Evolutionary conservation across 2,797 vertebrate genomes (phyloP).

Genomic region (Melanotaenia nigrans): DNA sequence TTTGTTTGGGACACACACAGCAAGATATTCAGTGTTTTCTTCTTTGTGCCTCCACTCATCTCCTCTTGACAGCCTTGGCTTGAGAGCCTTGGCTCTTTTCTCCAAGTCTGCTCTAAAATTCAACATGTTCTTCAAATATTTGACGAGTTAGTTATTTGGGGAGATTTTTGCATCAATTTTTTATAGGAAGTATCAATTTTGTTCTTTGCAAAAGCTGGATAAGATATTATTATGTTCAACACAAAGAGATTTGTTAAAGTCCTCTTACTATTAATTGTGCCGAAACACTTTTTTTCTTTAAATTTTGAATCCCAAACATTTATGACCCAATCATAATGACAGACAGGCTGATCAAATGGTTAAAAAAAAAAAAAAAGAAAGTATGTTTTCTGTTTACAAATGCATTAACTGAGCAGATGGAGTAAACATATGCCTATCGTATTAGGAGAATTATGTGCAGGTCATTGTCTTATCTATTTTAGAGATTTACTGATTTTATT

Average conservation of each 20-base stretch:
- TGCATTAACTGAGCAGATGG: conserved; percentile 66
- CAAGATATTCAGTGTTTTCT: conserved; percentile 52
- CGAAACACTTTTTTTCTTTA: conserved; percentile 20
- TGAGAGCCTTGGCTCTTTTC: conserved; percentile 54
- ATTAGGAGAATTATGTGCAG: conserved; percentile 51
- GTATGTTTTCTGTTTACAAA: conserved; percentile 38
- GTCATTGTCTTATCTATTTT: conserved; percentile 56
- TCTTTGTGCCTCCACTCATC: conserved; percentile 40
- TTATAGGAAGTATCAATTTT: conserved; percentile 33
- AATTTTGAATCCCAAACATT: conserved; percentile 30
- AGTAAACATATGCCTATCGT: conserved; percentile 68
- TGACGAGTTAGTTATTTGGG: conserved; percentile 58
- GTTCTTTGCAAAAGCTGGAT: conserved; percentile 38
- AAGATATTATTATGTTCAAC: conserved; percentile 23
- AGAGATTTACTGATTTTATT: conserved; percentile 56
- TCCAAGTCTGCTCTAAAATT: conserved; percentile 62
- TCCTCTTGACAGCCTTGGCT: conserved; percentile 68
- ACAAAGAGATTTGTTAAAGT: conserved; percentile 33
- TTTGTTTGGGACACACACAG: conserved; percentile 50
- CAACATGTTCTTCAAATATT: conserved; percentile 63
- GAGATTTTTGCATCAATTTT: conserved; percentile 63
- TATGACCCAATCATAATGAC: neutral
- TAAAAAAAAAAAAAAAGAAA: neutral
- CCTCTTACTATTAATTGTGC: conserved; percentile 31
- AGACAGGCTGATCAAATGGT: neutral